A percentile compares a stretch with the other conserved stretches of the same genome.
Evolutionary conservation across 2,113 vertebrate genomes (phyloP).

Genomic region (Cygnus buccinator): DNA sequence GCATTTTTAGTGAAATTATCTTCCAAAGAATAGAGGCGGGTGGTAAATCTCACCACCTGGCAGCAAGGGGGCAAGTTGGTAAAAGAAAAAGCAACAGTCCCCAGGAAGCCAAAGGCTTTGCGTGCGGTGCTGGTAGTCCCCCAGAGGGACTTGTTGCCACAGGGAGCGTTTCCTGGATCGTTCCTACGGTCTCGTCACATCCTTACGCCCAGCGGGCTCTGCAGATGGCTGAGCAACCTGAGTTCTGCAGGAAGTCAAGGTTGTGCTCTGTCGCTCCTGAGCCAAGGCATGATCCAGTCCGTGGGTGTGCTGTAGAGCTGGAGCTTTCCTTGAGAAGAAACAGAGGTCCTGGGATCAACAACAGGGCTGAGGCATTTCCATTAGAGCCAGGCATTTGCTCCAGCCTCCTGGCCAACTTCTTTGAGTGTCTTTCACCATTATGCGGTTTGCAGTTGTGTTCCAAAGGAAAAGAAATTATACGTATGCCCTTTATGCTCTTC

Average conservation of each 20-base stretch:
- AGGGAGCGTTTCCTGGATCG: background rate
- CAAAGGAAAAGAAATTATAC: background rate
- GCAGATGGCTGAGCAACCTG: background rate
- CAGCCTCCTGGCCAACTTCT: background rate
- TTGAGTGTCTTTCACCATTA: slow-evolving; percentile 14
- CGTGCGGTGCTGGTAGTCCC: background rate
- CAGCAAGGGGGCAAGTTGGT: background rate
- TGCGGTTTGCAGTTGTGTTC: slow-evolving; percentile 5
- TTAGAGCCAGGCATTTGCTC: background rate
- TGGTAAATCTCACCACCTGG: background rate
- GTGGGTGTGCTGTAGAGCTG: background rate
- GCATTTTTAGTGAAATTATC: background rate
- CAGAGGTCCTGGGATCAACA: slow-evolving; percentile 1
- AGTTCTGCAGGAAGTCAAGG: background rate
- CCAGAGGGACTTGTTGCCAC: background rate
- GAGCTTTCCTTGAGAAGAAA: background rate
- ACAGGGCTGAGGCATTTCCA: slow-evolving; percentile 5
- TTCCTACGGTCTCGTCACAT: background rate
- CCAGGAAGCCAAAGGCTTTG: background rate
- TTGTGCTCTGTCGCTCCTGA: background rate
- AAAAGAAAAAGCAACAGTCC: background rate
- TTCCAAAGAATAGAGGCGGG: background rate
- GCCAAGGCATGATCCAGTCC: background rate
- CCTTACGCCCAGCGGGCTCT: background rate
- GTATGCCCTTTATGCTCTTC: background rate